These are phyloP conservation scores for Amblyjoppa proteus DNA, from an alignment of 2,888 invertebrate species.

Conservation along the genomic window DNA sequence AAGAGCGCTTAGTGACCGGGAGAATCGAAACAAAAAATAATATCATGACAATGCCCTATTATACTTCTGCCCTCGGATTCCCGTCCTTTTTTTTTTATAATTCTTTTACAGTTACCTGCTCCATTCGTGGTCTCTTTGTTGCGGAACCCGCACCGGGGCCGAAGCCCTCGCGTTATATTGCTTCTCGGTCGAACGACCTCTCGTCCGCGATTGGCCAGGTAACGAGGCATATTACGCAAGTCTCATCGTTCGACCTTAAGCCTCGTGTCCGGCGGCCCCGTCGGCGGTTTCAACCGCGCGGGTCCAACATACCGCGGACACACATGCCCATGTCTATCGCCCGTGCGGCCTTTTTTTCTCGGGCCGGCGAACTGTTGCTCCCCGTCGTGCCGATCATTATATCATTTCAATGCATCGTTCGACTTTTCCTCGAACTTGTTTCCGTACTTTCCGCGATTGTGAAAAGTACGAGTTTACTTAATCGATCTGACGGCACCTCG, in stretches of 20 bases:
- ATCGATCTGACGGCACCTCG: neutral
- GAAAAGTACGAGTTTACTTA: neutral
- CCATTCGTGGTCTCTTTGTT: constrained; percentile 60
- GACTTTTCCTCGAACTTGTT: constrained; percentile 12
- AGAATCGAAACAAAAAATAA: neutral
- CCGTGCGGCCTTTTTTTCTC: neutral
- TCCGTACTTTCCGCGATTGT: neutral
- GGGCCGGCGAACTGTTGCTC: neutral
- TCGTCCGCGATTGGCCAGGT: constrained; percentile 72
- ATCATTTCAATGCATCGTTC: constrained; percentile 33
- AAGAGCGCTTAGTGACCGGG: neutral
- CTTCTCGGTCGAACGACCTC: constrained; percentile 76
- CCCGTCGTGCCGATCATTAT: constrained; percentile 41
- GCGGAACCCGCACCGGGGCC: constrained; percentile 55
- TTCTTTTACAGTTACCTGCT: constrained; percentile 7
- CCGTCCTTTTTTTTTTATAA: constrained; percentile 6
- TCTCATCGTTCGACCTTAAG: constrained; percentile 67
- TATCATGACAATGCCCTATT: constrained; percentile 24
- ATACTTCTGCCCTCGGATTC: constrained; percentile 11
- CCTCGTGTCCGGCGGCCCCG: constrained; percentile 61
- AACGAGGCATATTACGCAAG: constrained; percentile 65
- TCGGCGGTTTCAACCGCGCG: constrained; percentile 56
- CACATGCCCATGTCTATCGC: constrained; percentile 6
- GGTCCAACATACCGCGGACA: constrained; percentile 23
- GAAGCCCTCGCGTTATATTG: constrained; percentile 70